Percentiles rank a stretch among this genome's conserved stretches.
Evolutionary conservation across 2,888 invertebrate genomes (phyloP).

Genomic region (Piscicola geometra): DNA sequence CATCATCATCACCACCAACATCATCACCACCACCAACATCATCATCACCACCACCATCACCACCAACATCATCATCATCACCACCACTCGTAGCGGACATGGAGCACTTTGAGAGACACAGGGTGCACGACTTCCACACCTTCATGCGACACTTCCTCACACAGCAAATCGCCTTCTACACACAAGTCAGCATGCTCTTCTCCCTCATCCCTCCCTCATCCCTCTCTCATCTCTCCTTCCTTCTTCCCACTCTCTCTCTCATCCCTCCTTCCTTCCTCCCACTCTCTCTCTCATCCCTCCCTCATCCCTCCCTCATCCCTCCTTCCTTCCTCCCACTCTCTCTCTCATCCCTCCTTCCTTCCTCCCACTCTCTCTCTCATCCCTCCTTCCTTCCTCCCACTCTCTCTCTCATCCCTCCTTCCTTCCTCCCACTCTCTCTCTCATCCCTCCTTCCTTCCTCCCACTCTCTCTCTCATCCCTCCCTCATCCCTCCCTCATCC

Average conservation of each 20-base stretch:
- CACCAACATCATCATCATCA: conserved; percentile 12
- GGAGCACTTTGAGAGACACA: conserved; percentile 32
- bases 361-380: no score
- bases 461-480: no score
- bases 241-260: background rate
- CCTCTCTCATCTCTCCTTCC: background rate
- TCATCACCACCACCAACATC: background rate
- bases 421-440: background rate
- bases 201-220: no score
- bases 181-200: conserved; percentile 30
- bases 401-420: background rate
- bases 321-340: no score
- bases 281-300: no score
- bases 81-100: conserved; percentile 31
- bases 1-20: background rate
- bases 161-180: conserved; percentile 37
- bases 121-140: conserved; percentile 35
- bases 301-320: background rate
- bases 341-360: no score
- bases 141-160: conserved; percentile 34
- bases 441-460: background rate
- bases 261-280: no score
- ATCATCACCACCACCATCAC: no score
- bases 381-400: no score
- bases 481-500: background rate